phyloP scores from a whole-genome alignment of 2,113 vertebrate genomes.

The Nettapus auritus region DNA sequence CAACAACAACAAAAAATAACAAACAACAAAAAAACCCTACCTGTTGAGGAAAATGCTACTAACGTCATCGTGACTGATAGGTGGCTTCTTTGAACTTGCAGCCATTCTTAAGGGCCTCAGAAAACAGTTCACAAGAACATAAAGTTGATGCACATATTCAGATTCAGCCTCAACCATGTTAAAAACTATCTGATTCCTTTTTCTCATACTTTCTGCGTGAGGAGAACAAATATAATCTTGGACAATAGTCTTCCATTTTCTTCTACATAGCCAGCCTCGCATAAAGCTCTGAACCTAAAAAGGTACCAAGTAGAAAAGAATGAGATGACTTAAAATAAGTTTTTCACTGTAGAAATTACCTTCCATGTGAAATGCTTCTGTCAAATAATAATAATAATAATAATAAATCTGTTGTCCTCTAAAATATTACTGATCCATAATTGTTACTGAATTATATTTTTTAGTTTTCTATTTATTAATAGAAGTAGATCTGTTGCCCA shows the following conservation, averaged over 20 bases:
- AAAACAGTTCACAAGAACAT: constrained; percentile 94
- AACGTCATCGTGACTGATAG: constrained; percentile 94
- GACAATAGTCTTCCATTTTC: constrained; percentile 99
- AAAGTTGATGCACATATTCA: constrained; percentile 96
- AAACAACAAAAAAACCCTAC: constrained; percentile 72
- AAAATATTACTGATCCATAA: neutral
- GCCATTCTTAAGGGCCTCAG: constrained; percentile 96
- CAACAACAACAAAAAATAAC: too few relatives aligned
- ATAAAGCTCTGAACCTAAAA: constrained; percentile 97
- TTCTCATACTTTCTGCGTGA: constrained; percentile 98
- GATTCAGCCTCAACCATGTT: constrained; percentile 98
- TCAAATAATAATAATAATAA: neutral
- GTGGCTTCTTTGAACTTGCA: constrained; percentile 97
- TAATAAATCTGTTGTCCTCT: neutral
- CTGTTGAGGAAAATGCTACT: constrained; percentile 99
- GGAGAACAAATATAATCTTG: constrained; percentile 99
- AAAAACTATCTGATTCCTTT: constrained; percentile 98
- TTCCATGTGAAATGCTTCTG: neutral
- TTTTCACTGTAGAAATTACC: neutral
- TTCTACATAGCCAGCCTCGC: constrained; percentile 96
- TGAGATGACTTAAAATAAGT: neutral
- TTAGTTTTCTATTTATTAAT: neutral
- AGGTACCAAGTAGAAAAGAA: neutral
- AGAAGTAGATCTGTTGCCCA: neutral
- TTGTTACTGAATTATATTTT: neutral